These are phyloP conservation scores for Hydrolagus affinis DNA, from an alignment of 2,113 vertebrate species.

Conservation along the genomic window DNA sequence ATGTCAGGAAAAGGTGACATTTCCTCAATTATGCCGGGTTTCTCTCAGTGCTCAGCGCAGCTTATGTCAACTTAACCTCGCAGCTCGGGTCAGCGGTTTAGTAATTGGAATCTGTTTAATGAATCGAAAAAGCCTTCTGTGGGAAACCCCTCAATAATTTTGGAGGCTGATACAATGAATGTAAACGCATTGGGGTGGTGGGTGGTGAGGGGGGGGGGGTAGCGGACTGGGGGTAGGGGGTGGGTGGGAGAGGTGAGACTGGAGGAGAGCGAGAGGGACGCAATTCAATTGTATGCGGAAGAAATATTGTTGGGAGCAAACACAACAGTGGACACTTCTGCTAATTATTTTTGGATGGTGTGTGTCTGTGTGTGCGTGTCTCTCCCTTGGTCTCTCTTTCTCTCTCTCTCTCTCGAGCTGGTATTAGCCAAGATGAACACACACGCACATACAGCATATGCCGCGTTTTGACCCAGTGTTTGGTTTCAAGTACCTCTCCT, in stretches of 20 bases:
- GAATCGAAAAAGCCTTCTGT: conserved; percentile 8
- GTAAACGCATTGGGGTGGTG: too few relatives aligned
- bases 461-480: background rate
- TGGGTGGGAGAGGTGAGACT: too few relatives aligned
- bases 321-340: background rate
- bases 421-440: background rate
- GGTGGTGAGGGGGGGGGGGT: too few relatives aligned
- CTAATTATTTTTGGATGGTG: background rate
- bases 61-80: background rate
- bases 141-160: background rate
- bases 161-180: background rate
- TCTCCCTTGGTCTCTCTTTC: too few relatives aligned
- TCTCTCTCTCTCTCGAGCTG: background rate
- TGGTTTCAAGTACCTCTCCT: background rate
- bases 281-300: background rate
- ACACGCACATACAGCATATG: background rate
- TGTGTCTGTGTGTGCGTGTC: too few relatives aligned
- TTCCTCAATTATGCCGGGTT: background rate
- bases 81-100: background rate
- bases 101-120: conserved; percentile 16
- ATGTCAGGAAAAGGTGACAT: background rate
- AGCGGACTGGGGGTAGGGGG: too few relatives aligned
- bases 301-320: background rate
- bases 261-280: background rate
- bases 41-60: conserved; percentile 7